Conservation (phyloP, 2,797 vertebrate genomes). For the Aulostomus chinensis region DNA sequence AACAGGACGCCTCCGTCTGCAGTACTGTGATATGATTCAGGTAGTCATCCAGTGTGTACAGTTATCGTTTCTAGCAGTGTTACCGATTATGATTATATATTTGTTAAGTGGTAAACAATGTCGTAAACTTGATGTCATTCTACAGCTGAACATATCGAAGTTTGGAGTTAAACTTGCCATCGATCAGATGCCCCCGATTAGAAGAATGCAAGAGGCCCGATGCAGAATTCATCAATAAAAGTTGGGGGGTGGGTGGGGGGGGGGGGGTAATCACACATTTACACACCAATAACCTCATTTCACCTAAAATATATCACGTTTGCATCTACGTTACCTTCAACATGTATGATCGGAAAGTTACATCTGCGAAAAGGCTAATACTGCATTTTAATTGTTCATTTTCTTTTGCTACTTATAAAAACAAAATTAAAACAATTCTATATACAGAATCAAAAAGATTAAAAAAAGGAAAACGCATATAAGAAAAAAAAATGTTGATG, state of each 20-base stretch:
- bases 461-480: conserved; percentile 35
- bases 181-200: no score
- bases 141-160: no score
- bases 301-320: conserved; percentile 49
- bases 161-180: no score
- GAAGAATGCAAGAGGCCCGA: no score
- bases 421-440: conserved; percentile 58
- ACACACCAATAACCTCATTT: conserved; percentile 41
- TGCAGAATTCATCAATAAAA: no score
- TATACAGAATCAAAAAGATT: conserved; percentile 68
- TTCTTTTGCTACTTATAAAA: conserved; percentile 41
- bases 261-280: neutral
- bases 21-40: neutral
- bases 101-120: no score
- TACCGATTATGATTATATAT: no score
- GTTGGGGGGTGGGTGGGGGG: no score
- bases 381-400: conserved; percentile 72
- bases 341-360: conserved; percentile 50
- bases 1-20: no score
- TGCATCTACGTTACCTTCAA: conserved; percentile 53
- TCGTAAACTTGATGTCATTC: no score
- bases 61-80: conserved; percentile 2
- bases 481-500: conserved; percentile 27
- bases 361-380: conserved; percentile 66
- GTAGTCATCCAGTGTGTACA: conserved; percentile 23